Evolutionary conservation across 2,797 vertebrate species (phyloP), one percentile per base, ranked within the genome.

Genomic region (Ctenochaetus hawaiiensis): DNA sequence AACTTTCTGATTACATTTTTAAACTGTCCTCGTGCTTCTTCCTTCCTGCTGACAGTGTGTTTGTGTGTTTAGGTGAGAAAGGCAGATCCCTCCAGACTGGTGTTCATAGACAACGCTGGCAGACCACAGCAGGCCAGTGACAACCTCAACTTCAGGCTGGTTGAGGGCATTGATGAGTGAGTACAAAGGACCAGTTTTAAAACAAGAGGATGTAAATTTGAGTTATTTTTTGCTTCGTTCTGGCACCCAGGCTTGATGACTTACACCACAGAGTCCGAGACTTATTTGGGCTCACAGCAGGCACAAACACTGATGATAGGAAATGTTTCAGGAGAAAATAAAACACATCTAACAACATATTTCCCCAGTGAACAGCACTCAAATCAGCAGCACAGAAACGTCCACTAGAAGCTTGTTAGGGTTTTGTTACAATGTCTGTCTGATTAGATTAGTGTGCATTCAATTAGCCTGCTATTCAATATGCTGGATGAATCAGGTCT

Each of bases 21-120:
- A 4, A 13, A 34, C 30, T 7, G 30, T 34, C 30, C 9, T 10
- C 8, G n/a, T 37, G 16, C 16, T 11, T 60, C 13, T 4, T 20
- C 7, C 62, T 16, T 61, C 8, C 10, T 26, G 16, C 64, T 67
- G 72, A 57, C 4, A 11, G 26, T 75, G 44, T 49, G 39, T 59
- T 23, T 68, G 1, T 64, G 51, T 72, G 8, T 77, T 26, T 72
- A 96, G 96, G 94, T 96, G 70, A 94, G 94, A 48, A 92, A 90
- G 77, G 85, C 90, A 2, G 93, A 96, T 0, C 96, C 96, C 0
- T 96, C 96, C 66, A 96, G 60, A 44, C 91, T 99, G 87, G 97
- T 98, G 62, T 99, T 97, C 89, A 97, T 99, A 0, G 98, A 99
- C 89, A 99, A 99, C 0, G 96, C 97, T 0, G 98, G 96, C 48